A percentile compares a stretch with the other conserved stretches of the same genome.
phyloP scores from a whole-genome alignment of 2,113 vertebrate genomes.

The Gobiocypris rarus region DNA sequence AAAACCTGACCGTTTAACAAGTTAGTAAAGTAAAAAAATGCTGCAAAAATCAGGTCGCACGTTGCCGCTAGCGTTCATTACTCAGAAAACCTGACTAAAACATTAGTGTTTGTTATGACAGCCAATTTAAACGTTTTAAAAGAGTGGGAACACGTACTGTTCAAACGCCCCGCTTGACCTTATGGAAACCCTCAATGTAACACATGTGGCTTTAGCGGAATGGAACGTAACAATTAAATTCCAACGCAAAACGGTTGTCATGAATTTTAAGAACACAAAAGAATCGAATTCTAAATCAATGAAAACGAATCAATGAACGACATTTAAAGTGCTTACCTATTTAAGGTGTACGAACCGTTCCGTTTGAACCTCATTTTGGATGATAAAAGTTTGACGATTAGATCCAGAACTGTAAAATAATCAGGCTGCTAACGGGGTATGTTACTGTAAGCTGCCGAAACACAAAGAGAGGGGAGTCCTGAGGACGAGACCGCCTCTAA shows the following conservation, averaged over 20 bases:
- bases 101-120: background rate
- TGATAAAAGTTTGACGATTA: slow-evolving; percentile 69
- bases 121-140: background rate
- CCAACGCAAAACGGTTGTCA: background rate
- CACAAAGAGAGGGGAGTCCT: slow-evolving; percentile 47
- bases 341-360: slow-evolving; percentile 74
- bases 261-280: background rate
- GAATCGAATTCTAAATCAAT: background rate
- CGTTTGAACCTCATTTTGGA: slow-evolving; percentile 72
- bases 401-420: slow-evolving; percentile 65
- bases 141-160: background rate
- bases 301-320: background rate
- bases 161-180: background rate
- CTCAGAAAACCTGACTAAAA: background rate
- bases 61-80: background rate
- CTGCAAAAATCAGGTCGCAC: background rate
- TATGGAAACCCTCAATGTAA: background rate
- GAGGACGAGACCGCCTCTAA: slow-evolving; percentile 41
- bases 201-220: slow-evolving; percentile 10
- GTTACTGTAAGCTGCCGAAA: slow-evolving; percentile 38
- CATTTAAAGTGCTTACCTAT: slow-evolving; percentile 68
- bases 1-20: background rate
- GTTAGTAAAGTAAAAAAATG: background rate
- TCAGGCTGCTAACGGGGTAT: slow-evolving; percentile 50
- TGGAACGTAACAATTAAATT: slow-evolving; percentile 1